Conservation (phyloP, 1,140 invertebrate species). For the Bombus cullumanus region DNA sequence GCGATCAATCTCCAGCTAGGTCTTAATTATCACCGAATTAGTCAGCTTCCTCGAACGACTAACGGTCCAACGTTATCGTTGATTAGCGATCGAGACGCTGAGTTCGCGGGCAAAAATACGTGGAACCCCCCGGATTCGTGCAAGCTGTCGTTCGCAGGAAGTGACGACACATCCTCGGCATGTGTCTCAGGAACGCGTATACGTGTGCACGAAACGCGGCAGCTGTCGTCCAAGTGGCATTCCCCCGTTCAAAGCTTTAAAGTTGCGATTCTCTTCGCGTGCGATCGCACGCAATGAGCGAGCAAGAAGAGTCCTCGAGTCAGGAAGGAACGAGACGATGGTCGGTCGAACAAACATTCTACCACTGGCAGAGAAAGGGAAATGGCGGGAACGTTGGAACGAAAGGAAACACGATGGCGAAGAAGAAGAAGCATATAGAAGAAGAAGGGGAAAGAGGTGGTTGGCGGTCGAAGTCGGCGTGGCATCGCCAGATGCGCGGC, state of each 20-base stretch:
- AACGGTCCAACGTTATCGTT: neutral
- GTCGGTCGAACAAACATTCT: slow-evolving; percentile 17
- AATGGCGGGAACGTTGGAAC: slow-evolving; percentile 1
- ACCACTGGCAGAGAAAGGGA: slow-evolving; percentile 17
- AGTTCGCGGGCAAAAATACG: slow-evolving; percentile 19
- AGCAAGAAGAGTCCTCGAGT: slow-evolving; percentile 8
- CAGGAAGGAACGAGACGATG: slow-evolving; percentile 30
- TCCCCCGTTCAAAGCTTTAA: slow-evolving; percentile 43
- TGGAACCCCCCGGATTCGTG: neutral
- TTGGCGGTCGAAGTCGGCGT: slow-evolving; percentile 62
- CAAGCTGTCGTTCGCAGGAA: slow-evolving; percentile 71
- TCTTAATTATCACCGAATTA: neutral
- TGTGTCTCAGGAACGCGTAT: slow-evolving; percentile 42
- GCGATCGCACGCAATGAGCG: slow-evolving; percentile 42
- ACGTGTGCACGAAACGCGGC: slow-evolving; percentile 57
- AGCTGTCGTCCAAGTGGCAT: slow-evolving; percentile 80
- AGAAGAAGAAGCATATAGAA: slow-evolving; percentile 8
- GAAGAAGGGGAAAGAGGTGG: slow-evolving; percentile 1
- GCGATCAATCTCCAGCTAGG: neutral
- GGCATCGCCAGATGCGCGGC: slow-evolving; percentile 75
- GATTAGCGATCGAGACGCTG: too few relatives aligned
- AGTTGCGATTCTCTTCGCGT: slow-evolving; percentile 58
- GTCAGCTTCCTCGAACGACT: neutral
- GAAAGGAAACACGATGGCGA: slow-evolving; percentile 14
- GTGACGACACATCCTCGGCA: slow-evolving; percentile 76